Evolutionary conservation across 2,113 vertebrate genomes (phyloP).

Genomic region (Prolemur simus): DNA sequence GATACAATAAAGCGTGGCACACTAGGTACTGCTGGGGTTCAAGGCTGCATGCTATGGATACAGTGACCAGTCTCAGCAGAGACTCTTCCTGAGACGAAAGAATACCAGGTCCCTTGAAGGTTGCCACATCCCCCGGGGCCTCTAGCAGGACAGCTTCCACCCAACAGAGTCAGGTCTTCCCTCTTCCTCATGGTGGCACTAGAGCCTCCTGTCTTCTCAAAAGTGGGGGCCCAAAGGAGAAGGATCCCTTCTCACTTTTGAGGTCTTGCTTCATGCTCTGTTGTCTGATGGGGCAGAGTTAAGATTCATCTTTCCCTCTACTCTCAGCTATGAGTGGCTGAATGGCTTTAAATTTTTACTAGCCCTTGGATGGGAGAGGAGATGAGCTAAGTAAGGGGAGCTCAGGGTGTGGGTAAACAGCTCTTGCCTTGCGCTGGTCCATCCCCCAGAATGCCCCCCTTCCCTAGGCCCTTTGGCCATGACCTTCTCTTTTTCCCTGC

Average conservation of each 20-base stretch:
- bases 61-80: background rate
- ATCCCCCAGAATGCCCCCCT: background rate
- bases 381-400: slow-evolving; percentile 52
- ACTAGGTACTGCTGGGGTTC: background rate
- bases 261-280: background rate
- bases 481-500: slow-evolving; percentile 65
- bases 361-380: slow-evolving; percentile 4
- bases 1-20: background rate
- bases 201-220: background rate
- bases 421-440: background rate
- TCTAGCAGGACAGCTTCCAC: background rate
- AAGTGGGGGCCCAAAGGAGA: background rate
- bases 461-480: slow-evolving; percentile 37
- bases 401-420: slow-evolving; percentile 1
- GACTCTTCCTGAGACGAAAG: background rate
- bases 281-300: background rate
- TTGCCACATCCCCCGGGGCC: background rate
- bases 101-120: background rate
- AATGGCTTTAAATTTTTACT: background rate
- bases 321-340: background rate
- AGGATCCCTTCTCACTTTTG: background rate
- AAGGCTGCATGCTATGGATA: background rate
- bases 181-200: background rate
- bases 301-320: background rate
- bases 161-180: background rate